A percentile compares a stretch with the other conserved stretches of the same genome.
Evolutionary conservation across 2,888 invertebrate species (phyloP).

Genomic region (Lamproptera curius): DNA sequence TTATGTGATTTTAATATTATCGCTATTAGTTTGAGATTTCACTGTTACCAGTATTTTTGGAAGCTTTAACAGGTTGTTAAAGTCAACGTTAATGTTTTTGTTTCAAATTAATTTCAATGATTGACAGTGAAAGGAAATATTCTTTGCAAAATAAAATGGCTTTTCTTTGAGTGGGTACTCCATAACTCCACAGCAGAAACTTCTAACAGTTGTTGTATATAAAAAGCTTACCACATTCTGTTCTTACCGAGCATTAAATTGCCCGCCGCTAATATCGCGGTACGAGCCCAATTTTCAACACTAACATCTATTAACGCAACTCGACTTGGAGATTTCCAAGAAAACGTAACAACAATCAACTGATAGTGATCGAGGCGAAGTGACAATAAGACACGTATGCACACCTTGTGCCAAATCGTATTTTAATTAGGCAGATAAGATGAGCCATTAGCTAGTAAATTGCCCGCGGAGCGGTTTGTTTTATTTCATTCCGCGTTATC

Average conservation of each 20-base stretch:
- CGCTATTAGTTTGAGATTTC: too few relatives aligned
- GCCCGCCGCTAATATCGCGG: constrained; percentile 25
- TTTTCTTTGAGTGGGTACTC: too few relatives aligned
- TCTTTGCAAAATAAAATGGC: too few relatives aligned
- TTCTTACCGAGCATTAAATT: constrained; percentile 14
- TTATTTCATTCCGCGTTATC: constrained; percentile 68
- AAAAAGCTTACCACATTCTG: constrained; percentile 10
- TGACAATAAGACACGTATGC: constrained; percentile 49
- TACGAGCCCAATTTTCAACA: constrained; percentile 40
- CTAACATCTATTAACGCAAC: constrained; percentile 23
- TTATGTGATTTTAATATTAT: too few relatives aligned
- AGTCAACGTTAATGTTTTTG: too few relatives aligned
- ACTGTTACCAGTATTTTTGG: too few relatives aligned
- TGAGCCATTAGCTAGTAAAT: constrained; percentile 68
- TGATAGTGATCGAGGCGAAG: constrained; percentile 56
- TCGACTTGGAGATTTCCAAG: constrained; percentile 34
- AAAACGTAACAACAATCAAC: constrained; percentile 40
- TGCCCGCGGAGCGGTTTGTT: constrained; percentile 60
- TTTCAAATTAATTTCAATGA: too few relatives aligned
- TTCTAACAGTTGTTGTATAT: too few relatives aligned
- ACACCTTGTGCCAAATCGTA: constrained; percentile 65
- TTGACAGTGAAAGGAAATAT: too few relatives aligned
- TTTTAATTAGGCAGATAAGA: constrained; percentile 74
- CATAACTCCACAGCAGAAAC: too few relatives aligned
- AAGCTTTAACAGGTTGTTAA: too few relatives aligned